phyloP scores from a whole-genome alignment of 2,888 invertebrate genomes.

The Allolobophora icterica region DNA sequence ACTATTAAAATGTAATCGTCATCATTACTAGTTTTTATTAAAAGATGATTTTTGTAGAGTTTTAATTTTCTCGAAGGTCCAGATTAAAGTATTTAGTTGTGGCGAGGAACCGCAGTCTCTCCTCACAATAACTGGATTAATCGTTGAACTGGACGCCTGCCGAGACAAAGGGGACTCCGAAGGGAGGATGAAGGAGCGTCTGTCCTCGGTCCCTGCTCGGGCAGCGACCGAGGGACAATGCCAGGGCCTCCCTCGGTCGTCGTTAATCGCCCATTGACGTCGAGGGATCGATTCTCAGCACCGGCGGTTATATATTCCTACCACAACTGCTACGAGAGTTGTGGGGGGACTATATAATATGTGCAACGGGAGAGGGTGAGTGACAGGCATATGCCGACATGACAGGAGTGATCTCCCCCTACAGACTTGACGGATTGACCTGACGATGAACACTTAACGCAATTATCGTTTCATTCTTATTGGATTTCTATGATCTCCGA shows the following conservation, averaged over 20 bases:
- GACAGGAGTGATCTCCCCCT: neutral
- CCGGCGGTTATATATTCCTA: neutral
- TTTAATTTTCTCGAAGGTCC: too few species aligned
- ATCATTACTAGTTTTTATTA: too few species aligned
- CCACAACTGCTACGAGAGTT: neutral
- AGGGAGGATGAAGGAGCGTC: neutral
- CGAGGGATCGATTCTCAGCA: neutral
- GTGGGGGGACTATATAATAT: neutral
- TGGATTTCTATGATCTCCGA: slow-evolving; percentile 11
- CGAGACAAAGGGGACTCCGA: neutral
- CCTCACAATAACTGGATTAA: slow-evolving; percentile 3
- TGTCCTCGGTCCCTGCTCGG: neutral
- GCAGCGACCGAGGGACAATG: neutral
- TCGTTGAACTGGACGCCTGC: neutral
- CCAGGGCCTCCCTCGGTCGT: neutral
- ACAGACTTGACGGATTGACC: neutral
- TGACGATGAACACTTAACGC: neutral
- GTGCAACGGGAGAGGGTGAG: neutral
- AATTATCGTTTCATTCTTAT: slow-evolving; percentile 25
- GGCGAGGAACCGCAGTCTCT: neutral
- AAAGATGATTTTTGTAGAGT: too few species aligned
- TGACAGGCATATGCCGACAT: slow-evolving; percentile 1
- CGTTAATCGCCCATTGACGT: slow-evolving; percentile 10
- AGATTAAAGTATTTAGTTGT: too few species aligned
- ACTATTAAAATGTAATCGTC: too few species aligned